Evolutionary conservation across 2,113 vertebrate genomes (phyloP).

Genomic region (Galeopterus variegatus): DNA sequence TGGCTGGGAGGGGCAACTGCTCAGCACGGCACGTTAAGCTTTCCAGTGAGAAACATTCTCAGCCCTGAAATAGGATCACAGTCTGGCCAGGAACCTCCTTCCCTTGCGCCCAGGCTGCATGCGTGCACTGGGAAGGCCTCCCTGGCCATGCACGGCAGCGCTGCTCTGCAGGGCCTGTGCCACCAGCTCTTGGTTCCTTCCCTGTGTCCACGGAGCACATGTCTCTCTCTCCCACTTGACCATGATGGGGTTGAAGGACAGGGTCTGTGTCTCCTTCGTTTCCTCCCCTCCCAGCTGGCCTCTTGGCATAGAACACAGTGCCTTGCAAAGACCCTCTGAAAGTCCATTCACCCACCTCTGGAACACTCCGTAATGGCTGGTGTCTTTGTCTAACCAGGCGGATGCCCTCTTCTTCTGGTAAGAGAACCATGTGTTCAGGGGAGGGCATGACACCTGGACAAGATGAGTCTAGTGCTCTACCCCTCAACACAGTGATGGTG

Average conservation of each 20-base stretch:
- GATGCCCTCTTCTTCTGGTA: background rate
- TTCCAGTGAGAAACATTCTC: background rate
- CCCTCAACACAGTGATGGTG: background rate
- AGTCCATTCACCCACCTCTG: accelerated
- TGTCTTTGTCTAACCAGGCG: background rate
- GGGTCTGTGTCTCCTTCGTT: no score
- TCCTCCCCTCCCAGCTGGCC: background rate
- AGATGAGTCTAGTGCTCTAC: background rate
- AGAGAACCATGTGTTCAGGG: background rate
- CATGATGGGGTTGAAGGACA: background rate
- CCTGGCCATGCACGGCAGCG: background rate
- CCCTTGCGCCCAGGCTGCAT: background rate
- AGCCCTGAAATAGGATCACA: background rate
- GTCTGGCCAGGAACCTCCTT: background rate
- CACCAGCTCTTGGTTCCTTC: background rate
- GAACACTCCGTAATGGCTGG: background rate
- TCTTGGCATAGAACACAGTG: no score
- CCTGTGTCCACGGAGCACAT: no score
- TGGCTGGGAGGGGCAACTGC: accelerated
- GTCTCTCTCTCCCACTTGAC: background rate
- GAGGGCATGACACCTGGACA: background rate
- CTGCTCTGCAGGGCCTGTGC: no score
- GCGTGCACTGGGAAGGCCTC: background rate
- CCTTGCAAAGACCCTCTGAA: background rate
- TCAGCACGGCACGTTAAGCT: accelerated